Evolutionary conservation across 2,888 invertebrate genomes (phyloP).

Genomic region (Deilephila porcellus): DNA sequence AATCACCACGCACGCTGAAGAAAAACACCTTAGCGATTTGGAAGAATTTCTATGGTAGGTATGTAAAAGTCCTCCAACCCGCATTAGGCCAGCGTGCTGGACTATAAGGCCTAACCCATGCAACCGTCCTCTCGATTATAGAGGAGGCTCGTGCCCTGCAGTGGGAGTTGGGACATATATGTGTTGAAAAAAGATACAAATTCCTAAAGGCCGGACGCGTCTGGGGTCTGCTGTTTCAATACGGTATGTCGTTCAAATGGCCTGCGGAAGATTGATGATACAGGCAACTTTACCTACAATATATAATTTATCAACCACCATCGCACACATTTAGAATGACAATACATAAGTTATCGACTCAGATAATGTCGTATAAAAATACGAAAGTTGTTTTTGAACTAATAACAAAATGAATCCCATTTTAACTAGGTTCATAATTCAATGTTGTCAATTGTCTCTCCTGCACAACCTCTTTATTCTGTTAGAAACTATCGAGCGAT

Average conservation of each 20-base stretch:
- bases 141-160: too few species aligned
- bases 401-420: neutral
- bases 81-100: too few species aligned
- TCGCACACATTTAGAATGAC: neutral
- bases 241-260: neutral
- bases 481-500: neutral
- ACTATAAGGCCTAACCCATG: too few species aligned
- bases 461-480: neutral
- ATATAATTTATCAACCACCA: neutral
- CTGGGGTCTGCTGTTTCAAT: neutral
- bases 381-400: neutral
- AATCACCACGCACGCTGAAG: too few species aligned
- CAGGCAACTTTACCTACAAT: neutral
- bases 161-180: too few species aligned
- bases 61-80: too few species aligned
- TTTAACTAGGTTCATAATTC: neutral
- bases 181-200: neutral
- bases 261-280: constrained; percentile 3
- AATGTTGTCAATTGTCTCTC: too few species aligned
- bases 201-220: neutral
- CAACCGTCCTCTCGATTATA: too few species aligned
- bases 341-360: neutral
- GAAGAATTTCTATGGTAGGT: too few species aligned
- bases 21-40: too few species aligned
- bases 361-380: neutral